phyloP scores from a whole-genome alignment of 2,113 vertebrate genomes.

The Bungarus multicinctus region DNA sequence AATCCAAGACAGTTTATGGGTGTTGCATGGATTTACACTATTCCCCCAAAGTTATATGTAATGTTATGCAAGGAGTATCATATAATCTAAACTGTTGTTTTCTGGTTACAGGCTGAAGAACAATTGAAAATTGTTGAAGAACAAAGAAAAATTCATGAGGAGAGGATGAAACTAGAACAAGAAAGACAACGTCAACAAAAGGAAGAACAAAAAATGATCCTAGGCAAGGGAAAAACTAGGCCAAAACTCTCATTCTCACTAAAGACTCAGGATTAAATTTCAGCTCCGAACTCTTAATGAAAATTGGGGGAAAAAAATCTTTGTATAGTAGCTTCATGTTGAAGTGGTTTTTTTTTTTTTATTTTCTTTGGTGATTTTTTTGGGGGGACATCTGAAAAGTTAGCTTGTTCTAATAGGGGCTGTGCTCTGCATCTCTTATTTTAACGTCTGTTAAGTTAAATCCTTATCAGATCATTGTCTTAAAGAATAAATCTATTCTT shows the following conservation, averaged over 20 bases:
- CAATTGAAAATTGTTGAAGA: conserved; percentile 99
- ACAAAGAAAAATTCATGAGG: conserved; percentile 99
- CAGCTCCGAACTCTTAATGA: conserved; percentile 73
- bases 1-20: not conserved
- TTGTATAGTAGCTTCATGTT: conserved; percentile 94
- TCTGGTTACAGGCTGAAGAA: conserved; percentile 88
- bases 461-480: conserved; percentile 75
- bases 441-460: conserved; percentile 66
- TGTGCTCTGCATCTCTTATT: conserved; percentile 76
- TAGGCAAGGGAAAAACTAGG: conserved; percentile 98
- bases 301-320: conserved; percentile 62
- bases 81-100: conserved; percentile 47
- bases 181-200: conserved; percentile 98
- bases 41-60: not conserved
- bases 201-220: conserved; percentile 99
- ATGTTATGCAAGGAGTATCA: not conserved
- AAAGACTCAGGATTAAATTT: conserved; percentile 90
- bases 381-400: conserved; percentile 73
- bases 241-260: conserved; percentile 97
- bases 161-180: conserved; percentile 99
- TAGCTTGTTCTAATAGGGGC: conserved; percentile 84
- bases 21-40: not conserved
- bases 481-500: conserved; percentile 56
- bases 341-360: conserved; percentile 75
- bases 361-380: conserved; percentile 42